Percentiles rank a stretch among this genome's conserved stretches.
phyloP scores from a whole-genome alignment of 2,113 vertebrate genomes.

The Tiliqua scincoides region DNA sequence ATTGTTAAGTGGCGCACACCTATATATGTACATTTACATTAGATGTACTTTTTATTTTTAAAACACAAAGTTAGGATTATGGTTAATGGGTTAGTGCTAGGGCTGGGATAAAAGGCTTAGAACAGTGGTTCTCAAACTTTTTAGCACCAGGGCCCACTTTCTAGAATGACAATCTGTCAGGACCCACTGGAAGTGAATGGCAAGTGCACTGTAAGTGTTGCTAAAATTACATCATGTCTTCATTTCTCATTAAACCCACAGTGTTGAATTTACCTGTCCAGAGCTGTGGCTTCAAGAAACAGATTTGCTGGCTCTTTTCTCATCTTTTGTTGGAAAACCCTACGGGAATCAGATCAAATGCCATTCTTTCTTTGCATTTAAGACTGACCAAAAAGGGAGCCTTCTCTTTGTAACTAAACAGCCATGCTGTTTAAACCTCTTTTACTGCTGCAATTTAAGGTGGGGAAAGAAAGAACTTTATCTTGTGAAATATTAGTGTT shows the following conservation, averaged over 20 bases:
- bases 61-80: too few species aligned
- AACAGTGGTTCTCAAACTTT: too few species aligned
- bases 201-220: neutral
- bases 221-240: neutral
- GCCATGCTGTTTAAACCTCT: slow-evolving; percentile 48
- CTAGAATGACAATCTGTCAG: too few species aligned
- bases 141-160: too few species aligned
- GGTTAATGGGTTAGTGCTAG: too few species aligned
- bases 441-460: slow-evolving; percentile 35
- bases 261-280: neutral
- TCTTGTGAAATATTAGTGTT: slow-evolving; percentile 54
- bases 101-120: too few species aligned
- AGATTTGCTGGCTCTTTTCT: neutral
- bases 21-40: too few species aligned
- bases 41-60: too few species aligned
- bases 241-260: neutral
- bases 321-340: neutral
- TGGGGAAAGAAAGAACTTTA: slow-evolving; percentile 45
- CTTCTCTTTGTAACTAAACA: slow-evolving; percentile 58
- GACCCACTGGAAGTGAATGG: too few species aligned
- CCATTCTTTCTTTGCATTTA: slow-evolving; percentile 9
- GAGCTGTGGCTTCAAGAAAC: neutral
- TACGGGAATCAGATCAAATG: neutral
- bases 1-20: too few species aligned
- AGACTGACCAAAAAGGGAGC: neutral